phyloP scores from a whole-genome alignment of 2,113 vertebrate species.

The Rhinoderma darwinii region DNA sequence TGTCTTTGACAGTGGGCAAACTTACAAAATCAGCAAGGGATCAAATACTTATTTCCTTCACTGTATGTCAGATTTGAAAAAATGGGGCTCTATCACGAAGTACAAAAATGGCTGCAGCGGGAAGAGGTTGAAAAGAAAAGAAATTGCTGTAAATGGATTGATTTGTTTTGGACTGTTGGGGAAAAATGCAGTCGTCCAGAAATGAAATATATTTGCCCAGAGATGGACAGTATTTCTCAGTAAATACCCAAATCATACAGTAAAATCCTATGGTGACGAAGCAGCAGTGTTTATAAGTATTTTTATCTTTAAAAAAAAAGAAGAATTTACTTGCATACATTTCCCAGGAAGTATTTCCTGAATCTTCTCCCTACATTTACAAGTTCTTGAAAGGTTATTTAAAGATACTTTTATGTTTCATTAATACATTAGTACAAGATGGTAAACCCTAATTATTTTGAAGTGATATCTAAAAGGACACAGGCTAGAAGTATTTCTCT shows the following conservation, averaged over 20 bases:
- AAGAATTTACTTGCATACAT: neutral
- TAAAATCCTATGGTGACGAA: neutral
- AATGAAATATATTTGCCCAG: no score
- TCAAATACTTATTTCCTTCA: no score
- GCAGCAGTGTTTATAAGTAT: neutral
- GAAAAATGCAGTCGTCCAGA: no score
- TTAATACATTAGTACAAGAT: neutral
- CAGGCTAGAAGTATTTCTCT: neutral
- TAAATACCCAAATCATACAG: neutral
- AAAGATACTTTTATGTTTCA: conserved; percentile 4
- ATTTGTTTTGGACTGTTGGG: no score
- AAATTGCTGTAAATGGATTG: no score
- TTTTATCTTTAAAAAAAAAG: neutral
- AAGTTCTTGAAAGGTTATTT: neutral
- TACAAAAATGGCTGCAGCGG: no score
- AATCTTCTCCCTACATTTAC: neutral
- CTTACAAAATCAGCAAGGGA: no score
- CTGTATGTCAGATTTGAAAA: no score
- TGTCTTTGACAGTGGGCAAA: no score
- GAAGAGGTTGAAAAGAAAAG: no score
- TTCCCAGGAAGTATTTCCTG: neutral
- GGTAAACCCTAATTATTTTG: conserved; percentile 25
- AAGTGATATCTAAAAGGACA: conserved; percentile 20
- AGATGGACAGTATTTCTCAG: no score
- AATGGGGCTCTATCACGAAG: no score